phyloP scores from a whole-genome alignment of 2,797 vertebrate genomes.

The Syncerus caffer region DNA sequence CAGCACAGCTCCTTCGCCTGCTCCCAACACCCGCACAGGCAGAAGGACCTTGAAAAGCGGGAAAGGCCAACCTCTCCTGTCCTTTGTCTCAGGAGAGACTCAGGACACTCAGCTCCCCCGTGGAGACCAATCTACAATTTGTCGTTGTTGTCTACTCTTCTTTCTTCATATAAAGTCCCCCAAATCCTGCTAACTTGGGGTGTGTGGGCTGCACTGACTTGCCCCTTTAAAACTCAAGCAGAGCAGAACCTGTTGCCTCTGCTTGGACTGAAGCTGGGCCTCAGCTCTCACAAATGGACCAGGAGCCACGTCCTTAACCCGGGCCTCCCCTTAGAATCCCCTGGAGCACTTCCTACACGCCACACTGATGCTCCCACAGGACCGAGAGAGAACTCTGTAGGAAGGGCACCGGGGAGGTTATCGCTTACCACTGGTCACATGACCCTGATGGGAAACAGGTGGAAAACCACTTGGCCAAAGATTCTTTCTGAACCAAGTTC shows the following conservation, averaged over 20 bases:
- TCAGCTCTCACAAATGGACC: neutral
- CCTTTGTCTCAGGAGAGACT: too few relatives aligned
- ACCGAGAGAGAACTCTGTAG: neutral
- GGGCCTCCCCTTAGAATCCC: neutral
- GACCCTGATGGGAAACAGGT: neutral
- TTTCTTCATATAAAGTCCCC: neutral
- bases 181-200: neutral
- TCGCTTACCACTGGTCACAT: fast-evolving
- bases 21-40: neutral
- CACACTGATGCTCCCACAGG: neutral
- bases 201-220: neutral
- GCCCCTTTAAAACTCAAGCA: neutral
- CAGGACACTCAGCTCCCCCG: too few relatives aligned
- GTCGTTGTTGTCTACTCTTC: neutral
- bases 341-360: neutral
- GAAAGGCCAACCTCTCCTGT: too few relatives aligned
- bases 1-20: neutral
- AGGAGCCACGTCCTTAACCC: neutral
- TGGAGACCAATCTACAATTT: too few relatives aligned
- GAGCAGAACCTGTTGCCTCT: neutral
- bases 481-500: neutral
- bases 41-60: neutral
- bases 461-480: neutral
- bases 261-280: fast-evolving
- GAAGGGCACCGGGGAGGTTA: neutral